Conservation (phyloP, 2,888 invertebrate genomes). For the Lasioglossum vierecki region DNA sequence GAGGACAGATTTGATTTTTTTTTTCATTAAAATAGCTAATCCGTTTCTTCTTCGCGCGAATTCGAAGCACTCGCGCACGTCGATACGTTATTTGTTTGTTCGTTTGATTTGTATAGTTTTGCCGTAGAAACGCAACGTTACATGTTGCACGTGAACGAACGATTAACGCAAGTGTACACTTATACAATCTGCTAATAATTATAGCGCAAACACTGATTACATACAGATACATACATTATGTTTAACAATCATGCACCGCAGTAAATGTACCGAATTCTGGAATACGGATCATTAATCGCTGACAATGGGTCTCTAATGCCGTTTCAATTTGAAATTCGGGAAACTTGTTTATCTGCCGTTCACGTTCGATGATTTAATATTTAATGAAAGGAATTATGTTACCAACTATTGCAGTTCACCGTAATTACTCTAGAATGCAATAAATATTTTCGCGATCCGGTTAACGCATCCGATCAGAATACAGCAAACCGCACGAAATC, state of each 20-base stretch:
- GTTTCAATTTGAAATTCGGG: conserved; percentile 4
- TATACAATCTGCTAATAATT: not conserved
- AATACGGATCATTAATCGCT: conserved; percentile 9
- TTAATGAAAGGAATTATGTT: not conserved
- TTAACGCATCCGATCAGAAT: too few relatives aligned
- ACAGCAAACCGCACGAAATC: not conserved
- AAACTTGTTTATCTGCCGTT: not conserved
- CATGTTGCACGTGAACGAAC: not conserved
- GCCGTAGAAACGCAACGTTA: not conserved
- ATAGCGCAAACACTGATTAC: conserved; percentile 10
- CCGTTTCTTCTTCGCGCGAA: not conserved
- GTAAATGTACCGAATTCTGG: not conserved
- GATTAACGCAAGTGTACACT: not conserved
- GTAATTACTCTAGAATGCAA: not conserved
- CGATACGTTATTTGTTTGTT: not conserved
- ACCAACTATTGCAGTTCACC: not conserved
- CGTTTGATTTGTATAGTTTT: not conserved
- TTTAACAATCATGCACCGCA: conserved; percentile 3
- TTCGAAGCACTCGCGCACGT: not conserved
- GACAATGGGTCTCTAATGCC: conserved; percentile 5
- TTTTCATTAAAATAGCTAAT: not conserved
- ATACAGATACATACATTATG: not conserved
- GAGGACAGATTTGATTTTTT: not conserved
- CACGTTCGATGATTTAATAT: conserved; percentile 3
- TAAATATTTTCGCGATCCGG: not conserved